phyloP scores from a whole-genome alignment of 2,113 vertebrate genomes.

The Paramisgurnus dabryanus region DNA sequence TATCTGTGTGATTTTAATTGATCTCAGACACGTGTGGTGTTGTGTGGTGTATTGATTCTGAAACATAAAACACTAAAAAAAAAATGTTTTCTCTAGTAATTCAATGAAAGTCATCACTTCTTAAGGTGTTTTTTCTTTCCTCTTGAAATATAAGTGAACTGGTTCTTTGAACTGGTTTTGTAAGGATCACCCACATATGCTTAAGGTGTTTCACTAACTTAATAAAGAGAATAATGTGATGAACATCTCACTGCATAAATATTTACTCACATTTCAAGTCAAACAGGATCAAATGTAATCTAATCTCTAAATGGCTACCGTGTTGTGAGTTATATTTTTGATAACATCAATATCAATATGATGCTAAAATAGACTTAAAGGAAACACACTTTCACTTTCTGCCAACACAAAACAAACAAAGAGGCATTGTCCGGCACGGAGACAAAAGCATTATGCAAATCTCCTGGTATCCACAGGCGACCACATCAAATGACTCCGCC shows the following conservation, averaged over 20 bases:
- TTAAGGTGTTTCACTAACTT: not conserved
- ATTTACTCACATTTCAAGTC: slow-evolving; percentile 1
- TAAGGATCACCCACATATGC: not conserved
- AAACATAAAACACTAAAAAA: no score
- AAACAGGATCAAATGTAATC: not conserved
- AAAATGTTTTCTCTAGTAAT: no score
- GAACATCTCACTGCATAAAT: not conserved
- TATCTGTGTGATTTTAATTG: no score
- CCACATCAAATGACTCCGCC: not conserved
- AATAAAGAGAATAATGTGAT: not conserved
- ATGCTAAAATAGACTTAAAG: not conserved
- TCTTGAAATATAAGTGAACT: not conserved
- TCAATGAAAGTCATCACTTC: not conserved
- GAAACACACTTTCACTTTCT: not conserved
- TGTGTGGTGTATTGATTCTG: no score
- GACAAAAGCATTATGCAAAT: slow-evolving; percentile 22
- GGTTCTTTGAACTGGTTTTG: not conserved
- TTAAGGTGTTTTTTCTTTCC: not conserved
- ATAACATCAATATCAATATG: not conserved
- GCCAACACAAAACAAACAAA: not conserved
- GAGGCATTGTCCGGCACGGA: slow-evolving; percentile 5
- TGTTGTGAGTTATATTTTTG: not conserved
- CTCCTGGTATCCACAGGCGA: not conserved
- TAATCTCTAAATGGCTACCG: not conserved
- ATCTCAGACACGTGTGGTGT: no score